Conservation (phyloP, 2,888 invertebrate species). For the Notocelia uddmanniana region DNA sequence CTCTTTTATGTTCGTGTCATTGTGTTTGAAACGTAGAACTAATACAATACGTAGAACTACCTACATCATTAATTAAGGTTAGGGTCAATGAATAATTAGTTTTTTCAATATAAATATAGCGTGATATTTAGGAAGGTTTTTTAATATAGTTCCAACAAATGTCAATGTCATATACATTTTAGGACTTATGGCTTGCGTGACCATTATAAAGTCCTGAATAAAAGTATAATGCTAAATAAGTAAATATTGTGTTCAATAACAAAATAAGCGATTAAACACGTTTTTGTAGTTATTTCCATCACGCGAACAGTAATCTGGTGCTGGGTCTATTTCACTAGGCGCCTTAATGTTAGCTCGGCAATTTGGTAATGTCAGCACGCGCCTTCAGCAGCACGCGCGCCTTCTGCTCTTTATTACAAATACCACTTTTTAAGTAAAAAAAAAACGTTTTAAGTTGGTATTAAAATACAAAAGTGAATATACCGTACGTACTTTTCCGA, state of each 20-base stretch:
- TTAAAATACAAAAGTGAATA: not conserved
- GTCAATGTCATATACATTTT: not conserved
- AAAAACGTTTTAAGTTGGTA: not conserved
- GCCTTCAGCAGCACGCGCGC: constrained; percentile 1
- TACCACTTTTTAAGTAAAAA: not conserved
- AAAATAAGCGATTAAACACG: constrained; percentile 35
- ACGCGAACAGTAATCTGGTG: constrained; percentile 40
- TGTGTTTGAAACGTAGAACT: constrained; percentile 22
- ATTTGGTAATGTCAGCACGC: constrained; percentile 13
- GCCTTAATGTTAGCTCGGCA: constrained; percentile 29
- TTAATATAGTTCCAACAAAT: constrained; percentile 9
- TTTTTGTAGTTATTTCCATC: constrained; percentile 44
- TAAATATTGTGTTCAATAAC: constrained; percentile 22
- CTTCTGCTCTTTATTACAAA: not conserved
- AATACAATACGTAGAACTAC: not conserved
- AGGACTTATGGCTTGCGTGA: constrained; percentile 31
- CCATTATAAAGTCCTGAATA: constrained; percentile 19
- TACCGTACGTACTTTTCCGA: not conserved
- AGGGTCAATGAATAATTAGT: not conserved
- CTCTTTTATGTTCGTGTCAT: constrained; percentile 45
- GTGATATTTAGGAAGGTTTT: not conserved
- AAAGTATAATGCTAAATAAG: constrained; percentile 27
- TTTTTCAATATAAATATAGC: constrained; percentile 5
- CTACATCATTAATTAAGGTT: constrained; percentile 19
- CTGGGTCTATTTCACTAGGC: constrained; percentile 18